phyloP scores from a whole-genome alignment of 2,888 invertebrate species.

The Dexiosoma caninum region DNA sequence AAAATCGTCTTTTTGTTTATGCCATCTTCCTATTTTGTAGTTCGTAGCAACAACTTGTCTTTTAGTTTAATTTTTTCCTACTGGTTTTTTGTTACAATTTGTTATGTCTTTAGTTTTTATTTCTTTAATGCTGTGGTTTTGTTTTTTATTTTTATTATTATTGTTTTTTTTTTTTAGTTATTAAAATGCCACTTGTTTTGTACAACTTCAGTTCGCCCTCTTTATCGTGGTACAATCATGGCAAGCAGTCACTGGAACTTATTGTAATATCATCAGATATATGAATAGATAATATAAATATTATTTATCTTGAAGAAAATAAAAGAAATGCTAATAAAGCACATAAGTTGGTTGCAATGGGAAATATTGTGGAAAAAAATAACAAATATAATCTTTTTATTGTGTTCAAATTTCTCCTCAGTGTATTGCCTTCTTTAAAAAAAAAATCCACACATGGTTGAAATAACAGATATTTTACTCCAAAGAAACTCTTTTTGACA shows the following conservation, averaged over 20 bases:
- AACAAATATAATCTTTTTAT: neutral
- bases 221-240: neutral
- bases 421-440: neutral
- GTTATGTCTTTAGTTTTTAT: slow-evolving; percentile 9
- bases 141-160: neutral
- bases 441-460: too few relatives aligned
- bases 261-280: slow-evolving; percentile 55
- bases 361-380: slow-evolving; percentile 16
- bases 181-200: slow-evolving; percentile 33
- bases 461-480: neutral
- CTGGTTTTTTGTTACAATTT: slow-evolving; percentile 48
- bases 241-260: slow-evolving; percentile 55
- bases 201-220: neutral
- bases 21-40: neutral
- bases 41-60: neutral
- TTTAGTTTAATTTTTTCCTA: slow-evolving; percentile 2
- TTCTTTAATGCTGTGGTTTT: neutral
- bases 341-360: neutral
- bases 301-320: slow-evolving; percentile 18
- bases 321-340: neutral
- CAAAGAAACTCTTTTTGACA: too few relatives aligned
- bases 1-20: slow-evolving; percentile 4
- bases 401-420: slow-evolving; percentile 30
- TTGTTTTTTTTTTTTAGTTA: too few relatives aligned
- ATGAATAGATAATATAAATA: slow-evolving; percentile 31